Evolutionary conservation across 2,797 vertebrate genomes (phyloP), one percentile per base, ranked within the genome.

Genomic region (Lacerta bilineata): DNA sequence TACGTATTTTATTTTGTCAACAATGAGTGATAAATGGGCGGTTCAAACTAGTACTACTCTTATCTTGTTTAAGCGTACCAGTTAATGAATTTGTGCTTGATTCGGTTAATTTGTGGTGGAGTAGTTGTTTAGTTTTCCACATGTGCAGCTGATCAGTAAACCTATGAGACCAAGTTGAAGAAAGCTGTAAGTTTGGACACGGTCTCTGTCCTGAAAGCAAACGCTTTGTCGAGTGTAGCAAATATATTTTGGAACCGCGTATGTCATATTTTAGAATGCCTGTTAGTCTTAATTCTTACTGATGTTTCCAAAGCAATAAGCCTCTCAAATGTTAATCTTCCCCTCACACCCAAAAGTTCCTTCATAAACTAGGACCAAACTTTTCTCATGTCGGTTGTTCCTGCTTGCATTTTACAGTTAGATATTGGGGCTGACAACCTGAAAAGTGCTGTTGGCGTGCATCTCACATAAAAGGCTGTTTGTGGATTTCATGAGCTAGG

Each of bases 331-430:
- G 15, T 18, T 68, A 18, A 69, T 68, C 33, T 36, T 8, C 11
- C 39, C 11, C 33, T 61, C 59, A 13, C 1, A 1, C 50, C 50
- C 50, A 55, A 55, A 71, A 23, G 41, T 33, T 29, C 72, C 64
- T 8, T 36, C 61, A 43, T 69, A 64, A n/a, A 76, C 39, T 85
- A 27, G 8, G 74, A 61, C 55, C 29, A 77, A 64, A 75, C n/a
- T 27, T 84, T 74, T 50, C 23, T 39, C 33, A 41, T 84, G n/a
- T 75, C 29, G 39, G 74, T 33, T 86, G 11, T 72, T 80, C 23
- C 74, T 80, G 68, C 50, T 87, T 41, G 10, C 8, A 50, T 80
- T 87, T 80, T 71, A 87, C 25, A 61, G 50, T 39, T 61, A 11
- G 39, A 80, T 11, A 33, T 41, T 72, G 33, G 76, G 85, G 23